Base-by-base conservation (phyloP, 1,140 invertebrate species). In the Harpegnathos saltator region DNA sequence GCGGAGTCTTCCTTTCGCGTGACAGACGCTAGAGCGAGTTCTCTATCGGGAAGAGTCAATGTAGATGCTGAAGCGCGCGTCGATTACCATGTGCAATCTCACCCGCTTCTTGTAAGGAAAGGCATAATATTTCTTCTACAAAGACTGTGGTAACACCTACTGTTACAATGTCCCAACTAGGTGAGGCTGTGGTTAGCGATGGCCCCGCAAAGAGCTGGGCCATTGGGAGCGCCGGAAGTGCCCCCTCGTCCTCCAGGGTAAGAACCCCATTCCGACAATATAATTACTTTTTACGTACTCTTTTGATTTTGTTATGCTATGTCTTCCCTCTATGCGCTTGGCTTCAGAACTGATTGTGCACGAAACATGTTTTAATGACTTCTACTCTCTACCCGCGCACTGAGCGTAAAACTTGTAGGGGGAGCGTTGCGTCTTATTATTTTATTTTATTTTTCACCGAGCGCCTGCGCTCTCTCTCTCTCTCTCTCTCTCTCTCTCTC, bases 181-280 rank as follows among this genome's bases (percentile, higher is more conserved):
- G 94, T 94, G 94, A 94, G 93, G 92, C 94, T 93, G 93, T 94
- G 94, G 92, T 93, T 94, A 94, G 90, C 91, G 94, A 94, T 94
- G 93, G 94, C 93, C 93, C 94, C 92, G 93, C 91, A 88, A 94
- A 94, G 91, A 94, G 93, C 92, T 94, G 94, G 94, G 93, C 93
- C 91, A 94, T 94, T 94, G 93, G 93, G 92, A 94, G 91, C 92
- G 92, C 94, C 91, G 94, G 94, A 94, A 94, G 91, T 89, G 92
- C 93, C 92, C 93, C 94, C 94, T 94, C 94, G 90, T 95, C 95
- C 94, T 95, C 95, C 94, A 95, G 95, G 95, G 95, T 95, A 95
- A 95, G 95, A 94, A 56, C 75, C 75, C 92, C 95, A 94, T 94
- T 93, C 92, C 92, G 93, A 94, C 92, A 94, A 94, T 94, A 52